Evolutionary conservation across 2,888 invertebrate genomes (phyloP).

Genomic region (Limnephilus rhombicus): DNA sequence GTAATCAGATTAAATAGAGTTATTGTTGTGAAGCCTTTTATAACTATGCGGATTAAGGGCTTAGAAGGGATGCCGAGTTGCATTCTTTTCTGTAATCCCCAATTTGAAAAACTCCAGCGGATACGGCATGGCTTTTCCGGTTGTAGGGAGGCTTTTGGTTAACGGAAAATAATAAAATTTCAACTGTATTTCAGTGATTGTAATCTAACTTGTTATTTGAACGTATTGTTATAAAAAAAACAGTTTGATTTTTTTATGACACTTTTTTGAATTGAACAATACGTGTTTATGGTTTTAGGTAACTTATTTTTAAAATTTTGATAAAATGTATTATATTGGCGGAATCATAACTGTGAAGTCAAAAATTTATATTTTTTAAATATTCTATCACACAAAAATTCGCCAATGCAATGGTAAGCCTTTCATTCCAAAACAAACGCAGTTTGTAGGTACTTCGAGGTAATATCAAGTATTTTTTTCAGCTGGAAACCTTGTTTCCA

Average conservation of each 20-base stretch:
- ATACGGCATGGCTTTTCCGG: not conserved
- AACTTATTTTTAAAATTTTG: too few species aligned
- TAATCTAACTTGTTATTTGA: not conserved
- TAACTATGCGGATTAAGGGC: conserved; percentile 3
- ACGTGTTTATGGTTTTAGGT: too few species aligned
- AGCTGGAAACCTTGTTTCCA: too few species aligned
- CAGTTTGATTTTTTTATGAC: not conserved
- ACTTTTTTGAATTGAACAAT: too few species aligned
- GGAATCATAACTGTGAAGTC: too few species aligned
- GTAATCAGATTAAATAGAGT: conserved; percentile 29
- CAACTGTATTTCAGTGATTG: not conserved
- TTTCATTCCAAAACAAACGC: too few species aligned
- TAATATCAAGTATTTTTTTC: too few species aligned
- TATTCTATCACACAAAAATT: too few species aligned
- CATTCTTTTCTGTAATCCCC: conserved; percentile 5
- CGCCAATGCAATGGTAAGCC: too few species aligned
- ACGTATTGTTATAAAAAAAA: not conserved
- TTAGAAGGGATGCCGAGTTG: not conserved
- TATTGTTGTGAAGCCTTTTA: conserved; percentile 31
- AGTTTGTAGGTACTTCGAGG: too few species aligned
- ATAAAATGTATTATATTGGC: too few species aligned
- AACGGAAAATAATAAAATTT: not conserved
- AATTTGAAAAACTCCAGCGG: conserved; percentile 5
- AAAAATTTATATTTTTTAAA: too few species aligned
- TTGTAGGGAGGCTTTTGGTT: not conserved